A percentile compares a stretch with the other conserved stretches of the same genome.
Evolutionary conservation across 2,797 vertebrate genomes (phyloP).

Genomic region (Masticophis lateralis): DNA sequence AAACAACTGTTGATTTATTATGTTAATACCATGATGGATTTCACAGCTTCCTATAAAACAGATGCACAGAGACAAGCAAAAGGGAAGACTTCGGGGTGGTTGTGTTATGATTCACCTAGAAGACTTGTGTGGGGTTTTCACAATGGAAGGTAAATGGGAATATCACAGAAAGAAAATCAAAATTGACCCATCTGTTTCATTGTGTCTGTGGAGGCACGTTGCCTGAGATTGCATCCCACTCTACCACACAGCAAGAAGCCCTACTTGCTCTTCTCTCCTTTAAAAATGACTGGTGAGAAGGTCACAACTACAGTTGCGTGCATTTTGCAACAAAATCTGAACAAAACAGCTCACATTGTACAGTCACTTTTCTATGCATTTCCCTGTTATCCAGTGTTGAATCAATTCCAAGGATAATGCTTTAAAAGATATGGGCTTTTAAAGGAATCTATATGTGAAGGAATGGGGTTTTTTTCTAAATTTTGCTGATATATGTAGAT

Average conservation of each 20-base stretch:
- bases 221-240: background rate
- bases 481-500: background rate
- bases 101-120: background rate
- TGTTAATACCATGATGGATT: background rate
- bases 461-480: background rate
- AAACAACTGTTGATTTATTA: background rate
- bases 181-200: background rate
- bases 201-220: background rate
- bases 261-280: background rate
- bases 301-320: background rate
- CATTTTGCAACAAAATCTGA: background rate
- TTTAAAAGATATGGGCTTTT: background rate
- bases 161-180: constrained; percentile 23
- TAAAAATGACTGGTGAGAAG: background rate
- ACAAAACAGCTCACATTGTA: background rate
- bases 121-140: constrained; percentile 11
- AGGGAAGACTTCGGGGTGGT: background rate
- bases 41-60: constrained; percentile 5
- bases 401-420: background rate
- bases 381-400: background rate
- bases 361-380: background rate
- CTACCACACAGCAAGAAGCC: background rate
- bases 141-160: constrained; percentile 19
- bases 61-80: background rate
- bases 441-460: background rate